phyloP scores from a whole-genome alignment of 2,888 invertebrate genomes.

The Eugnorisma glareosa region DNA sequence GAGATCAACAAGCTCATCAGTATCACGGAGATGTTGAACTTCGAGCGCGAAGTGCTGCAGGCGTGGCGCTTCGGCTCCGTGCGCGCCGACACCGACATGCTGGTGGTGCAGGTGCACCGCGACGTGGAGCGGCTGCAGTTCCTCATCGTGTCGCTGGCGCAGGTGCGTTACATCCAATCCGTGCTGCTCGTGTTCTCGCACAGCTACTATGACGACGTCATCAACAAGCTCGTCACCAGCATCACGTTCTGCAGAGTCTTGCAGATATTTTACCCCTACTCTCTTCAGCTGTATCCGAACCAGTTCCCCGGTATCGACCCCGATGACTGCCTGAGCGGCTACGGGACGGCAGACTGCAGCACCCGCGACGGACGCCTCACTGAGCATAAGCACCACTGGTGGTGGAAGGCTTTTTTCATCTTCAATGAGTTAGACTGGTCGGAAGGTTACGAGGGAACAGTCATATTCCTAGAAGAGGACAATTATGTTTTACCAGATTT shows the following conservation, averaged over 20 bases:
- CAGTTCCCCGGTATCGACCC: conserved; percentile 72
- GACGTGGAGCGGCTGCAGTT: conserved; percentile 70
- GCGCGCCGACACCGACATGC: conserved; percentile 59
- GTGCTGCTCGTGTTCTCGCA: conserved; percentile 78
- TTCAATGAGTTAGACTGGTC: conserved; percentile 70
- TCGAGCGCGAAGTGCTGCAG: conserved; percentile 65
- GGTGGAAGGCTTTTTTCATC: conserved; percentile 79
- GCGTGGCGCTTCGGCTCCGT: conserved; percentile 60
- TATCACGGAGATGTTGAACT: conserved; percentile 66
- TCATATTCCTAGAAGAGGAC: conserved; percentile 76
- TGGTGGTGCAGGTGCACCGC: conserved; percentile 72
- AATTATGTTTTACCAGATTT: conserved; percentile 76
- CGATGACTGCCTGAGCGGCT: conserved; percentile 60
- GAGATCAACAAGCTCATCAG: conserved; percentile 50
- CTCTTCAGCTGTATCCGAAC: conserved; percentile 74
- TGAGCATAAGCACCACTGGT: conserved; percentile 80
- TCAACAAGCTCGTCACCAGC: conserved; percentile 70
- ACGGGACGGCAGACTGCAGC: conserved; percentile 44
- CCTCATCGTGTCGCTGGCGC: conserved; percentile 73
- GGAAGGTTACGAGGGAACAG: conserved; percentile 62
- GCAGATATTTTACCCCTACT: conserved; percentile 79
- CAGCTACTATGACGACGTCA: conserved; percentile 70
- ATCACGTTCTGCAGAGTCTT: conserved; percentile 77
- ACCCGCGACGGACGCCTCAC: conserved; percentile 68
- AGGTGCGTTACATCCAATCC: conserved; percentile 69